Evolutionary conservation across 2,797 vertebrate genomes (phyloP).

Genomic region (Synanceia verrucosa): DNA sequence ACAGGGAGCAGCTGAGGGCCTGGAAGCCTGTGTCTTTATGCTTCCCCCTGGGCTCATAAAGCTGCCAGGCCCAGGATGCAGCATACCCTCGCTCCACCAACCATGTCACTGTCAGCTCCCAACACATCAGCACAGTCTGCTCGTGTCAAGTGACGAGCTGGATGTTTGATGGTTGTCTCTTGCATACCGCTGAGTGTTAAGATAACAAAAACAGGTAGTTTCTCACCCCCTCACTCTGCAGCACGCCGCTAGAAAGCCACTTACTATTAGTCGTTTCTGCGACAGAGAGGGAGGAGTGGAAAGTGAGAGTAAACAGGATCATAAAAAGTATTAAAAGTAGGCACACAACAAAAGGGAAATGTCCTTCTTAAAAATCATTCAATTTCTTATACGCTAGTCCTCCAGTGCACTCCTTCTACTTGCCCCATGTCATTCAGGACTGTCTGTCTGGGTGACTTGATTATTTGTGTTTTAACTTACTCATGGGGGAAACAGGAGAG

Average conservation of each 20-base stretch:
- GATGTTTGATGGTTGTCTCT: constrained; percentile 69
- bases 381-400: constrained; percentile 6
- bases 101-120: constrained; percentile 52
- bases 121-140: constrained; percentile 56
- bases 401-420: constrained; percentile 3
- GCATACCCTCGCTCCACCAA: constrained; percentile 51
- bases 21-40: constrained; percentile 55
- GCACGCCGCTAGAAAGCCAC: constrained; percentile 50
- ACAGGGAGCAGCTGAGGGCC: constrained; percentile 47
- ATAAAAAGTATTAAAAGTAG: constrained; percentile 61
- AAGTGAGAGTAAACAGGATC: constrained; percentile 56
- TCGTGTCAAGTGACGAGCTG: constrained; percentile 52
- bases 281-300: constrained; percentile 47
- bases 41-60: constrained; percentile 71
- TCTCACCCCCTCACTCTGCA: constrained; percentile 46
- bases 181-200: constrained; percentile 54
- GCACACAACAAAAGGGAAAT: constrained; percentile 39
- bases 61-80: constrained; percentile 68
- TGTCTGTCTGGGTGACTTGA: neutral
- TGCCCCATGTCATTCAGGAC: neutral
- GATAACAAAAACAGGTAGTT: constrained; percentile 72
- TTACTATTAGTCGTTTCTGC: constrained; percentile 66
- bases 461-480: constrained; percentile 30
- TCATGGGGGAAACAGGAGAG: constrained; percentile 6
- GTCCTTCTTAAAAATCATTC: constrained; percentile 45